Evolutionary conservation across 2,113 vertebrate genomes (phyloP), one percentile per base, ranked within the genome.

Genomic region (Thymallus thymallus): DNA sequence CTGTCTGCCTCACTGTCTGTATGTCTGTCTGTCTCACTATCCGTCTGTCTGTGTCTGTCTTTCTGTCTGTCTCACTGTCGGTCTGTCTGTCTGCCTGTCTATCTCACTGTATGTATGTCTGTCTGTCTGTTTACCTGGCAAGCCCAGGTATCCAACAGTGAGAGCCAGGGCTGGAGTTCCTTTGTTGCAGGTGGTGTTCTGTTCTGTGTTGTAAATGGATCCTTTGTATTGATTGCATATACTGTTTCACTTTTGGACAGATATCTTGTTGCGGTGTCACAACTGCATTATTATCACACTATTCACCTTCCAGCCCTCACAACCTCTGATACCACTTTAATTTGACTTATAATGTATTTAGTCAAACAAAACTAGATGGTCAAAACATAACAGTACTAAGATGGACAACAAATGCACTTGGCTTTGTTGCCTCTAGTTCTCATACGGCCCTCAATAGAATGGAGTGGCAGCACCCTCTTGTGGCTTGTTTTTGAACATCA

Each of bases 381-480:
- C 48, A 51, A 51, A 51, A 51, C 46, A 16, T 48, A 16, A 48
- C 48, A 13, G 14, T 51, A 16, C 35, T 51, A 51, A 51, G 14
- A 51, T 60, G 56, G 6, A 60, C n/a, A n/a, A 0, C 2, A 60
- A 20, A 60, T 16, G 9, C 35, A 60, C 56, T 55, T 55, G 18
- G 51, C 51, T 55, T 55, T 55, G 51, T 20, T 55, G 51, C 51
- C 18, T 55, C 51, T 60, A 0, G 20, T n/a, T 60, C n/a, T 20
- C n/a, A 7, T 5, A 22, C n/a, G 12, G 18, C 56, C 3, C 18
- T 35, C 9, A 13, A 32, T 5, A 41, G 12, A 0, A 6, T 79
- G 46, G 74, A 45, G 30, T 68, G 2, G 6, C 75, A 48, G 79
- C 77, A 0, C 85, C 84, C 55, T 85, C 85, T 87, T 72, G 72